Percentiles rank a stretch among this genome's conserved stretches.
These are phyloP conservation scores for Epizoanthus rinbou DNA, from an alignment of 92 coral and sea anemone genomes.

Conservation along the genomic window DNA sequence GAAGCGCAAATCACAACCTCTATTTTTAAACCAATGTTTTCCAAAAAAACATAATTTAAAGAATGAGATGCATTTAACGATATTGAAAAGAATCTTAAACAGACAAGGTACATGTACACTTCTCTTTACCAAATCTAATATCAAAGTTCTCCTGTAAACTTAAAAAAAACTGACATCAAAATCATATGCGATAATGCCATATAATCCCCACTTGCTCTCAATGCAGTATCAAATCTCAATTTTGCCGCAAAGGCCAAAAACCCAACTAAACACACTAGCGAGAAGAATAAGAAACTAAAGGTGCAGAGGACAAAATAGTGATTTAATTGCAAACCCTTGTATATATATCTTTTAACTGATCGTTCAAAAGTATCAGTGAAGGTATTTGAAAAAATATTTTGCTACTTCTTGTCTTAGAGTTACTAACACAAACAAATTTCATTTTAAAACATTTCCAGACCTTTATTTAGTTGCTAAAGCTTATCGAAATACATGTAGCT, in stretches of 20 bases:
- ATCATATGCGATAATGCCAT: slow-evolving; percentile 9
- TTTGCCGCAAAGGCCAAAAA: background rate
- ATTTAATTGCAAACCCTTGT: slow-evolving; percentile 12
- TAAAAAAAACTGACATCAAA: slow-evolving; percentile 4
- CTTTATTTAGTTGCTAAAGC: slow-evolving; percentile 10
- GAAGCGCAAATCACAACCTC: slow-evolving; percentile 6
- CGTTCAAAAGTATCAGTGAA: slow-evolving; percentile 36
- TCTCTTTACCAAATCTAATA: slow-evolving; percentile 13
- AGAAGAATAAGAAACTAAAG: slow-evolving; percentile 7
- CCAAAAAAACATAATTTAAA: background rate
- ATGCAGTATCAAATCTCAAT: slow-evolving; percentile 4
- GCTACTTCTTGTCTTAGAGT: slow-evolving; percentile 26
- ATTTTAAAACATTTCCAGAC: slow-evolving; percentile 25
- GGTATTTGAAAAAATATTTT: slow-evolving; percentile 18
- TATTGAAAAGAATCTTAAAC: too few species aligned
- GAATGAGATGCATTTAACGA: too few species aligned
- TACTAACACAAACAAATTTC: slow-evolving; percentile 25
- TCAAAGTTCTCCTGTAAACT: slow-evolving; percentile 5
- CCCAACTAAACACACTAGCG: slow-evolving; percentile 2
- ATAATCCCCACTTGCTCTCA: slow-evolving; percentile 14
- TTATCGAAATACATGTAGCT: slow-evolving; percentile 33
- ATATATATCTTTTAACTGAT: slow-evolving; percentile 9
- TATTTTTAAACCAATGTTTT: background rate
- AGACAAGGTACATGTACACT: slow-evolving; percentile 11
- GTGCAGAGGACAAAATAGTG: background rate